Base-by-base conservation (phyloP, 2,797 vertebrate species). In the Rhinogobio ventralis region DNA sequence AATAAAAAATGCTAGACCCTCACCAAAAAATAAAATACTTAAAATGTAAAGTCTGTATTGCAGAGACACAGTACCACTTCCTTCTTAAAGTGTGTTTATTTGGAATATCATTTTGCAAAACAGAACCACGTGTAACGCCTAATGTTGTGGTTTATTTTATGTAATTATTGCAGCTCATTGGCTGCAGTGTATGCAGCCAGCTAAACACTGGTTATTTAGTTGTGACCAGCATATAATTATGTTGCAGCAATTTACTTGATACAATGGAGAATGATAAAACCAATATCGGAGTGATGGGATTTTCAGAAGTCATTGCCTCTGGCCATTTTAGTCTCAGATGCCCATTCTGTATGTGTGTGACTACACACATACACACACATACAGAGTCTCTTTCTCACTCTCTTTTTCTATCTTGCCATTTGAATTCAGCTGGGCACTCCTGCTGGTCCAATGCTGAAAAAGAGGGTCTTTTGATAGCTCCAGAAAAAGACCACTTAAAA, bases 371-470 rank as follows among this genome's bases (percentile, higher is more conserved):
- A 75, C 30, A 82, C 76, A 46, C 74, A 82, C 67, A 85, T 28
- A 87, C 74, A 85, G 28, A 87, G 45, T 77, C 51, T 72, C 67
- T 77, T 60, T 69, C n/a, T 79, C 60, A n/a, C 67, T 46, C 73
- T 55, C 57, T 75, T 73, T 78, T 85, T 83, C 73, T 74, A 69
- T 85, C 30, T 68, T 64, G 80, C 67, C 67, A 84, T 89, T 87
- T 84, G 86, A 85, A 88, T 89, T 84, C 88, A 78, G 81, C 86
- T 79, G 84, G 75, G 84, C 68, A 79, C 71, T 77, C 81, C 51
- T 57, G 78, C 71, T 68, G 88, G 51, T 72, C 68, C 39, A 68
- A 84, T 73, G 77, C 79, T 68, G 84, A 81, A 78, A 86, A 83
- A 84, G 81, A 86, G 78, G 73, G 68, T 82, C 86, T 84, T 87